phyloP scores from a whole-genome alignment of 2,888 invertebrate genomes.

The Oxytorus armatus region DNA sequence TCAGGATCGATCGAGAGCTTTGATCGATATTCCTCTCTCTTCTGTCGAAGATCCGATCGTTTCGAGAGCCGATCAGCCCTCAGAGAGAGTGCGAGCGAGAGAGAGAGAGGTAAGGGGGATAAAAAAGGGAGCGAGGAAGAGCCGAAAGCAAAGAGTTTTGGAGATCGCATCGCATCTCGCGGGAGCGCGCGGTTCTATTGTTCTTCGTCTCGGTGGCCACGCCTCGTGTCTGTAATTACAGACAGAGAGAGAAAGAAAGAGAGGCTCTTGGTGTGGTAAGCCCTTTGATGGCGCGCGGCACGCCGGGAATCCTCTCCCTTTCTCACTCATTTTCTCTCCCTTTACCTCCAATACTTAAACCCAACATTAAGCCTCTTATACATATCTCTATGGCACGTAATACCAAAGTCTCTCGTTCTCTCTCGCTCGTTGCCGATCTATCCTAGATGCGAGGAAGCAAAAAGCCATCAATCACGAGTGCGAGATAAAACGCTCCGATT shows the following conservation, averaged over 20 bases:
- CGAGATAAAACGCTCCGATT: conserved; percentile 18
- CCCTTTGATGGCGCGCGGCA: conserved; percentile 82
- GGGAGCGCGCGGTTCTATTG: conserved; percentile 83
- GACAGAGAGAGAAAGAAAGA: conserved; percentile 76
- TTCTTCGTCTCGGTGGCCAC: conserved; percentile 81
- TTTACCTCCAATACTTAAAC: conserved; percentile 44
- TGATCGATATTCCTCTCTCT: conserved; percentile 79
- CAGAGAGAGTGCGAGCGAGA: conserved; percentile 24
- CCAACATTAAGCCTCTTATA: conserved; percentile 50
- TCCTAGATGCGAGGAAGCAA: conserved; percentile 47
- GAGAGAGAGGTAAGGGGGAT: conserved; percentile 20
- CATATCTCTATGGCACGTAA: neutral
- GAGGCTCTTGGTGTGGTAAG: conserved; percentile 75
- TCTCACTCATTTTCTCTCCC: conserved; percentile 38
- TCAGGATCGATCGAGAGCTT: conserved; percentile 78
- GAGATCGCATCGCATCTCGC: conserved; percentile 78
- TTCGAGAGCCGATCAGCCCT: conserved; percentile 22
- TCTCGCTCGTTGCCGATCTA: conserved; percentile 21
- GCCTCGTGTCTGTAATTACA: conserved; percentile 84
- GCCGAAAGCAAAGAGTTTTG: conserved; percentile 77
- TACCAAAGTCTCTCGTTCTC: conserved; percentile 3
- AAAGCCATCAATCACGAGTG: conserved; percentile 19
- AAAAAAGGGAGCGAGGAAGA: conserved; percentile 54
- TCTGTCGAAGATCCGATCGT: conserved; percentile 79
- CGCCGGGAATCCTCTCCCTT: conserved; percentile 59